Percentiles rank a stretch among this genome's conserved stretches.
Evolutionary conservation across 2,113 vertebrate genomes (phyloP).

Genomic region (Sturnus vulgaris): DNA sequence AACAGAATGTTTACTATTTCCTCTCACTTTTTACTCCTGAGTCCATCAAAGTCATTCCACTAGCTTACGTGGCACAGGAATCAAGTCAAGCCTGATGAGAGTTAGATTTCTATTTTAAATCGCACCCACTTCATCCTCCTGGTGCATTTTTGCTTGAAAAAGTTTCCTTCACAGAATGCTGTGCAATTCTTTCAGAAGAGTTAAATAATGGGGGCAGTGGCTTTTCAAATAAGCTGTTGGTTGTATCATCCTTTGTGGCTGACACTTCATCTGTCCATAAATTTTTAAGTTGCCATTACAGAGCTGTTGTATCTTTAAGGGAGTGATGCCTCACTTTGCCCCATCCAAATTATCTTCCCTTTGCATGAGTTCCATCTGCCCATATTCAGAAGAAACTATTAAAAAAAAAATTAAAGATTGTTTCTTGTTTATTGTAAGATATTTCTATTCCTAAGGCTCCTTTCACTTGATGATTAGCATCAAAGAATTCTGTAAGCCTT

Average conservation of each 20-base stretch:
- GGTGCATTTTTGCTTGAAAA: background rate
- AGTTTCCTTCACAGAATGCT: background rate
- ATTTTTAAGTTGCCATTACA: background rate
- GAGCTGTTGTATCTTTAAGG: accelerated
- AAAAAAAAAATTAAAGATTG: background rate
- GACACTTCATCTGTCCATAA: background rate
- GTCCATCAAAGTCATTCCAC: background rate
- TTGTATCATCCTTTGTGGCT: background rate
- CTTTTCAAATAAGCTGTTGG: background rate
- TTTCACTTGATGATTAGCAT: background rate
- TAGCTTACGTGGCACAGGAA: background rate
- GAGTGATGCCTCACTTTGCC: background rate
- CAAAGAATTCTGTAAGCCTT: background rate
- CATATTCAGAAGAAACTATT: background rate
- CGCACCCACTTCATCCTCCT: background rate
- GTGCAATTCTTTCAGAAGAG: background rate
- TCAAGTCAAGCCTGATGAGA: background rate
- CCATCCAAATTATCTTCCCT: background rate
- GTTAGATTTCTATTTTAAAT: background rate
- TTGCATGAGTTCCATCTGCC: background rate
- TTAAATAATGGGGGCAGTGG: background rate
- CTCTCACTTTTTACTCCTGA: background rate
- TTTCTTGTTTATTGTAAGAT: background rate
- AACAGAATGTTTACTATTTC: background rate
- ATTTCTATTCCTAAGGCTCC: background rate